Evolutionary conservation across 2,888 invertebrate species (phyloP).

Genomic region (Acleris holmiana): DNA sequence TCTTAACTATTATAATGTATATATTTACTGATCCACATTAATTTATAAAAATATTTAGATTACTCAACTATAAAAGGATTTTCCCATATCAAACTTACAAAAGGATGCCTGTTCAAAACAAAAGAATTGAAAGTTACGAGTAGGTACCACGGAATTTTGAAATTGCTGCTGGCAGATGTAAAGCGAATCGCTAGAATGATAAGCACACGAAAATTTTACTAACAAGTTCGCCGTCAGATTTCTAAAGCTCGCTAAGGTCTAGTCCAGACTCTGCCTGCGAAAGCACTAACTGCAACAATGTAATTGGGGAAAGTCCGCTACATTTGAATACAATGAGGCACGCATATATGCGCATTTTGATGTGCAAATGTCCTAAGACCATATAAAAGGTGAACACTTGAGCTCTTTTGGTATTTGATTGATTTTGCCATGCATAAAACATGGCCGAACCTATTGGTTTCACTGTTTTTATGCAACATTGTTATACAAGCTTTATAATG

Average conservation of each 20-base stretch:
- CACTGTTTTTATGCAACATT: conserved; percentile 68
- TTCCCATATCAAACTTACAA: too few species aligned
- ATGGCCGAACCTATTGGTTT: conserved; percentile 53
- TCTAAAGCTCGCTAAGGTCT: conserved; percentile 50
- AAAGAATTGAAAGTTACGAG: too few species aligned
- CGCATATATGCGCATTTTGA: conserved; percentile 48
- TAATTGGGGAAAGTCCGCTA: conserved; percentile 78
- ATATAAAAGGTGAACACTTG: conserved; percentile 14
- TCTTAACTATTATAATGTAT: too few species aligned
- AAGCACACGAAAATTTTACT: neutral
- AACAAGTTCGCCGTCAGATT: conserved; percentile 40
- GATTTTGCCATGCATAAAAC: conserved; percentile 72
- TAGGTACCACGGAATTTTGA: too few species aligned
- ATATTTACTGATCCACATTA: too few species aligned
- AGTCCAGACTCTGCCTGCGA: conserved; percentile 62
- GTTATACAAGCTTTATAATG: conserved; percentile 59
- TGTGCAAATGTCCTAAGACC: conserved; percentile 16
- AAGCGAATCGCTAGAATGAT: too few species aligned
- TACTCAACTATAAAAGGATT: too few species aligned
- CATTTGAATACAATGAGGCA: conserved; percentile 81
- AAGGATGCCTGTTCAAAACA: too few species aligned
- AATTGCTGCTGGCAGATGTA: too few species aligned
- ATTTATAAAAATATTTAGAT: too few species aligned
- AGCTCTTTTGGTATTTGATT: conserved; percentile 1
- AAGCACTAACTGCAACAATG: conserved; percentile 60